A percentile compares a stretch with the other conserved stretches of the same genome.
Conservation (phyloP, 2,888 invertebrate genomes). For the Orchestes rusci region DNA sequence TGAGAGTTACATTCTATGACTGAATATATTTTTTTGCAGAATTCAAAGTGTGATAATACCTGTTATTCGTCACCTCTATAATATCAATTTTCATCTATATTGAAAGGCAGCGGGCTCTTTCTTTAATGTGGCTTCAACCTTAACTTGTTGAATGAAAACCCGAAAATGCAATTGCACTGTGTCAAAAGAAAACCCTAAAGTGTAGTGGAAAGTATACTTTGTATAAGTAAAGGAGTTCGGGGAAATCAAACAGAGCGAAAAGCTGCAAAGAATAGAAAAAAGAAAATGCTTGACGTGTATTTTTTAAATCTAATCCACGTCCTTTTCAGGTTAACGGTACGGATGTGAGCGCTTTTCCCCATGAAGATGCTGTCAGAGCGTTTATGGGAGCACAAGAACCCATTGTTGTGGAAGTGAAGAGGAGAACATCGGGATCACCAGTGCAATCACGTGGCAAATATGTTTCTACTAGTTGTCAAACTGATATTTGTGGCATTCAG, state of each 20-base stretch:
- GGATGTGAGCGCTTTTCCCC: conserved; percentile 54
- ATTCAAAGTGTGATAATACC: too few relatives aligned
- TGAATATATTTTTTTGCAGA: too few relatives aligned
- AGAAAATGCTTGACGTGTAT: too few relatives aligned
- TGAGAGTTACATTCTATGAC: too few relatives aligned
- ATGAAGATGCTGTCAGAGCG: conserved; percentile 53
- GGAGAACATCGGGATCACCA: conserved; percentile 39
- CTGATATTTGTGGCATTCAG: conserved; percentile 45
- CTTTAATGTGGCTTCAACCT: conserved; percentile 17
- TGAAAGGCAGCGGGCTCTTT: conserved; percentile 6
- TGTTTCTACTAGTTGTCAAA: conserved; percentile 49
- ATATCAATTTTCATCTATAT: conserved; percentile 15
- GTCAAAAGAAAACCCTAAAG: conserved; percentile 19
- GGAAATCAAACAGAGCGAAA: too few relatives aligned
- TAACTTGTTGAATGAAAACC: conserved; percentile 21
- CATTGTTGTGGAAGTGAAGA: conserved; percentile 53
- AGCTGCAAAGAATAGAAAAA: too few relatives aligned
- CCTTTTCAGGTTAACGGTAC: conserved; percentile 53
- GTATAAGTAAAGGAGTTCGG: too few relatives aligned
- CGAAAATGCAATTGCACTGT: conserved; percentile 18
- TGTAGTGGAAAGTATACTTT: conserved; percentile 10
- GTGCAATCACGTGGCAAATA: conserved; percentile 29
- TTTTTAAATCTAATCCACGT: too few relatives aligned
- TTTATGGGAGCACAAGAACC: conserved; percentile 55
- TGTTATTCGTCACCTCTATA: too few relatives aligned